A percentile compares a stretch with the other conserved stretches of the same genome.
These are phyloP conservation scores for Xiphophorus couchianus DNA, from an alignment of 2,113 vertebrate species.

Conservation along the genomic window DNA sequence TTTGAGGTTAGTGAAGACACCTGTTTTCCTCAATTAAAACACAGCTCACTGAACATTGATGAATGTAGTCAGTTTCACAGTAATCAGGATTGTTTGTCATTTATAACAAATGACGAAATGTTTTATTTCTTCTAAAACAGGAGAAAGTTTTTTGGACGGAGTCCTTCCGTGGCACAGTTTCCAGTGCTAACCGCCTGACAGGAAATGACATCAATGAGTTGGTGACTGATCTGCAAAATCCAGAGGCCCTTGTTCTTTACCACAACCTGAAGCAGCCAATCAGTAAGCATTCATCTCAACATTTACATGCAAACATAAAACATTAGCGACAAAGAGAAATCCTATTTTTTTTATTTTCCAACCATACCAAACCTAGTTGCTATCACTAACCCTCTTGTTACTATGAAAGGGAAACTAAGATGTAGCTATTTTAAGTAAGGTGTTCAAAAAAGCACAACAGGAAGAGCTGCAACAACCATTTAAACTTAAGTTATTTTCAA, in stretches of 20 bases:
- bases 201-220: constrained; percentile 79
- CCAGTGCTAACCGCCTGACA: constrained; percentile 86
- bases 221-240: constrained; percentile 77
- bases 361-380: no score
- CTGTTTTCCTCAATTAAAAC: not conserved
- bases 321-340: no score
- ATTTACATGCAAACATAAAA: not conserved
- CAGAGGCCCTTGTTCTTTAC: constrained; percentile 83
- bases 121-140: constrained; percentile 63
- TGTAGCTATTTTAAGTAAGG: no score
- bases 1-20: constrained; percentile 83
- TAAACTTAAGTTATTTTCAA: no score
- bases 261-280: constrained; percentile 85
- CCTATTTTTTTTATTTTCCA: no score
- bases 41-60: not conserved
- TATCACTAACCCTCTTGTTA: no score
- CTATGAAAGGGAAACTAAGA: no score
- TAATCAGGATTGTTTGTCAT: not conserved
- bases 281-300: constrained; percentile 68
- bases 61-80: not conserved
- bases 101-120: not conserved
- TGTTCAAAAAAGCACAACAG: no score
- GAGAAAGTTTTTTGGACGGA: constrained; percentile 92
- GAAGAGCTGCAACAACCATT: no score
- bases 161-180: constrained; percentile 74